Base-by-base conservation (phyloP, 2,113 vertebrate species). In the Poeciliopsis retropinna region DNA sequence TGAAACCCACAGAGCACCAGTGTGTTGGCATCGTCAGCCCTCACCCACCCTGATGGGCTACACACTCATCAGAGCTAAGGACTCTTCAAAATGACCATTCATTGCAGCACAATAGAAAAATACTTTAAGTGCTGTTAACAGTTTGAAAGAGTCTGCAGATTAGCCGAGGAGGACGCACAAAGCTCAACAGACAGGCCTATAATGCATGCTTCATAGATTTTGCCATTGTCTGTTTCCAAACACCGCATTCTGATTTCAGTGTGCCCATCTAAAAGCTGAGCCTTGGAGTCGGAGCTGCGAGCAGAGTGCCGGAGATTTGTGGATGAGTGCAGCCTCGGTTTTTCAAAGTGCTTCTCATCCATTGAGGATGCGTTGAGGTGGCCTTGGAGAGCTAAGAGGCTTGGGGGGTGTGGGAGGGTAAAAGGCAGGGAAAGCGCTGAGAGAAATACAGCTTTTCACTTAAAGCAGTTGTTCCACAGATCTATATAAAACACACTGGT, bases 311-410 rank as follows among this genome's bases (percentile, higher is more conserved):
- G 57, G 85, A 82, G 78, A 70, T 76, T 75, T 77, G 73, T 64
- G 75, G 73, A 73, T 78, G 79, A 87, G 79, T 74, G 51, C 66
- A 83, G 67, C 70, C 63, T 67, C 79, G 63, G 65, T 82, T 84
- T 87, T 74, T 83, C 76, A 84, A 68, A 86, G 75, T 83, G 78
- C 73, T 76, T 75, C 78, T 87, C 75, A 80, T 88, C 73, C 85
- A 90, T 84, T 90, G 88, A 92, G 79, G 72, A 80, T 85, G 80
- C 84, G 80, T 67, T 73, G 83, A 75, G 76, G 81, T 92, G 87
- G 84, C 91, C 87, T 92, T 92, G 90, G 85, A 85, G 72, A 41
- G 5, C 73, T 78, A 76, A 79, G 86, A 77, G 86, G 73, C 68
- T 64, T 39, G 67, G 85, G 72, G 84, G 73, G 61, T 64, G 70